Percentiles rank a stretch among this genome's conserved stretches.
phyloP scores from a whole-genome alignment of 2,888 invertebrate species.

The Branchipolynoe longqiensis region DNA sequence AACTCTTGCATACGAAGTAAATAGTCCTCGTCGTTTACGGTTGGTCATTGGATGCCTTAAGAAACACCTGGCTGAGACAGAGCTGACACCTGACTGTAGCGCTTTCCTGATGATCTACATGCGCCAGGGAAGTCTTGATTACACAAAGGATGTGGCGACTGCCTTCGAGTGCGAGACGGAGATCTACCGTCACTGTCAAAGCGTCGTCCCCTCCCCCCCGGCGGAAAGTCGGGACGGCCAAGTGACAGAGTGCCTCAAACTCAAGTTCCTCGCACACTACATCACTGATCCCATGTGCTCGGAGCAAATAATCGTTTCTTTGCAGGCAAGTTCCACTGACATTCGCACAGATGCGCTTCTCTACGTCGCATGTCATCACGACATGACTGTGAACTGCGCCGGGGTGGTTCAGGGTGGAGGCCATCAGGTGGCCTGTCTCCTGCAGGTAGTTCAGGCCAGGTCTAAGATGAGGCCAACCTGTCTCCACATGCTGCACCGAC shows the following conservation, averaged over 20 bases:
- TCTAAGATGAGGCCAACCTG: not conserved
- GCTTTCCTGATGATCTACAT: not conserved
- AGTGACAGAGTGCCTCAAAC: not conserved
- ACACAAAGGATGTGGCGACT: not conserved
- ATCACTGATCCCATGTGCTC: not conserved
- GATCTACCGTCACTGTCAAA: conserved; percentile 16
- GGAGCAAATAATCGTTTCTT: not conserved
- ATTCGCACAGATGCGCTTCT: not conserved
- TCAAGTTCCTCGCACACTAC: conserved; percentile 22
- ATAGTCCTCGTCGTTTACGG: not conserved
- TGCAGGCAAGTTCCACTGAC: not conserved
- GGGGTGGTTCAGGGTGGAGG: not conserved
- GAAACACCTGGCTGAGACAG: not conserved
- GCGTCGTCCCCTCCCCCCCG: not conserved
- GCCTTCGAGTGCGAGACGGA: conserved; percentile 33
- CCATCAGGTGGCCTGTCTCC: conserved; percentile 7
- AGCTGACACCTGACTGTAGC: not conserved
- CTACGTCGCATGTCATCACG: not conserved
- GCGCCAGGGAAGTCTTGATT: not conserved
- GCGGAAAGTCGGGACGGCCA: not conserved
- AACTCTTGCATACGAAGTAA: too few species aligned
- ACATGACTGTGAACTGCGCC: not conserved
- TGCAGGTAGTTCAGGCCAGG: not conserved
- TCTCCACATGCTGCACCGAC: not conserved
- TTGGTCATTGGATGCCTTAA: not conserved